phyloP scores from a whole-genome alignment of 2,888 invertebrate species.

The Crepidodera aurea region DNA sequence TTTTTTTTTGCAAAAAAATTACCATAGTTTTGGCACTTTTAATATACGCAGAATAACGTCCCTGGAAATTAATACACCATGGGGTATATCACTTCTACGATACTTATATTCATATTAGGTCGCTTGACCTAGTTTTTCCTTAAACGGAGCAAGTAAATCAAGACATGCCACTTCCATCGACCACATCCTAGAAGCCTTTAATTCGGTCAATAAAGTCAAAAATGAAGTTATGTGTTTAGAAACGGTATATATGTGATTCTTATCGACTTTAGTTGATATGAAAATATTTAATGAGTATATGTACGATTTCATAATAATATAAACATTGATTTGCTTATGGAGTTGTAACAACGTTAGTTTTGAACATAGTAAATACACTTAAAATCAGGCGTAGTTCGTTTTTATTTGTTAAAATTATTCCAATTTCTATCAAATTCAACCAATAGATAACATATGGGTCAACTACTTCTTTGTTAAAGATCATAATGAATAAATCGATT shows the following conservation, averaged over 20 bases:
- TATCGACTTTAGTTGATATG: background rate
- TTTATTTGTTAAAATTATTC: no score
- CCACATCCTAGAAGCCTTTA: constrained; percentile 16
- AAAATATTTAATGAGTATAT: background rate
- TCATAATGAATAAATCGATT: no score
- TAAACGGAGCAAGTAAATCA: constrained; percentile 38
- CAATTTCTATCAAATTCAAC: no score
- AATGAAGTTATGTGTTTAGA: background rate
- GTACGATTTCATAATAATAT: no score
- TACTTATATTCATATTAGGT: constrained; percentile 44
- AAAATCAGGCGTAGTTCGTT: no score
- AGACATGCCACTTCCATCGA: constrained; percentile 43
- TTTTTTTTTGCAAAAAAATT: background rate
- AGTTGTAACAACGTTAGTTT: no score
- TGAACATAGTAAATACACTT: no score
- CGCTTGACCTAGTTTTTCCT: constrained; percentile 44
- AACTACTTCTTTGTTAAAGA: no score
- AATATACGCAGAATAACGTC: constrained; percentile 8
- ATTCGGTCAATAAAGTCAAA: background rate
- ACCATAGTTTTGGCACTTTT: background rate
- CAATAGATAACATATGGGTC: no score
- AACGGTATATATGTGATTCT: background rate
- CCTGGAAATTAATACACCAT: constrained; percentile 10
- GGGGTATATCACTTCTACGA: constrained; percentile 27
- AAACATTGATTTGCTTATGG: no score